These are phyloP conservation scores for Hanleya hanleyi DNA, from an alignment of 2,888 invertebrate genomes.

Conservation along the genomic window DNA sequence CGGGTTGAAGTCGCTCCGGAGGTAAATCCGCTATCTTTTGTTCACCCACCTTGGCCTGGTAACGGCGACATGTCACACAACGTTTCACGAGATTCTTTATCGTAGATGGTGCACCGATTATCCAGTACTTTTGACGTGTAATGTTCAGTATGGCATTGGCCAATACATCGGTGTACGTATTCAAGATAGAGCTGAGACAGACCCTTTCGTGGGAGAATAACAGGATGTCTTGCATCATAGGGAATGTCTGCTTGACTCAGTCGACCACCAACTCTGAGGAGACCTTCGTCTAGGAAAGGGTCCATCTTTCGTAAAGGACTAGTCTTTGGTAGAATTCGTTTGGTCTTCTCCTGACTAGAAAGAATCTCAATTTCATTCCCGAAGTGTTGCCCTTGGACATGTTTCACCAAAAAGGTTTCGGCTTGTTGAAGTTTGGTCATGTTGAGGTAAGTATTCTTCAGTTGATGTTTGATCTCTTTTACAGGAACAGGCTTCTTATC, in stretches of 20 bases:
- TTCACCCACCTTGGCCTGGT: neutral
- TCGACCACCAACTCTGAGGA: slow-evolving; percentile 10
- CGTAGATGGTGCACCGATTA: neutral
- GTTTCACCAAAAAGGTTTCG: neutral
- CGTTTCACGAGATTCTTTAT: neutral
- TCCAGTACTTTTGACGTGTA: neutral
- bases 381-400: neutral
- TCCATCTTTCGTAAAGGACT: no score
- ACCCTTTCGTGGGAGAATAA: slow-evolving; percentile 2
- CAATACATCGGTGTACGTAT: neutral
- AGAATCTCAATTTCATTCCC: neutral
- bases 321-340: neutral
- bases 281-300: neutral
- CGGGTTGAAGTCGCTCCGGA: neutral
- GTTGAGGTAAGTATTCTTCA: neutral
- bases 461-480: neutral
- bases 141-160: neutral
- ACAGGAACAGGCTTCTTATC: neutral
- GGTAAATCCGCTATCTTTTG: slow-evolving; percentile 20
- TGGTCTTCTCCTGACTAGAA: neutral
- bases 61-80: neutral
- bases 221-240: neutral
- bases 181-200: neutral
- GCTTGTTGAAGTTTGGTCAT: neutral
- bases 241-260: neutral